A percentile compares a stretch with the other conserved stretches of the same genome.
phyloP scores from a whole-genome alignment of 2,797 vertebrate genomes.

The Tapirus indicus region DNA sequence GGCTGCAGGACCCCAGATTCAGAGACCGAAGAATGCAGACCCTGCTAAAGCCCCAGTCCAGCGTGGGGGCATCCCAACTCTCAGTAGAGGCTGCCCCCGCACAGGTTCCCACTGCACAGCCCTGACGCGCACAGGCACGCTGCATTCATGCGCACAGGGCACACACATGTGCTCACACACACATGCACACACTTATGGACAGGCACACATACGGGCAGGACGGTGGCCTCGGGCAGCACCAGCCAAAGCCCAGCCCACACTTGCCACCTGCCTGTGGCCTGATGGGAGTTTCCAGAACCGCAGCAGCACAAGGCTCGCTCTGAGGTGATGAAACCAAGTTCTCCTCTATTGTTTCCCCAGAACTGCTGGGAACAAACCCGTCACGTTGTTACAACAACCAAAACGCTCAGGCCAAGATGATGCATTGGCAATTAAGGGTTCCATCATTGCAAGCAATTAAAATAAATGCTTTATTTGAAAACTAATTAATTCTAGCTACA shows the following conservation, averaged over 20 bases:
- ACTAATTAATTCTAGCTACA: constrained; percentile 91
- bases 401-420: constrained; percentile 84
- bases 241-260: constrained; percentile 34
- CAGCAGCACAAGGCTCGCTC: constrained; percentile 51
- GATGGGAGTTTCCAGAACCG: constrained; percentile 73
- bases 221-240: not conserved
- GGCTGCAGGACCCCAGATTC: not conserved
- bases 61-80: not conserved
- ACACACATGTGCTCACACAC: not conserved
- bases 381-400: constrained; percentile 87
- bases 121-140: constrained; percentile 82
- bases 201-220: no score
- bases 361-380: constrained; percentile 82
- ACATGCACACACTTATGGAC: not conserved
- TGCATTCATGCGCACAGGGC: constrained; percentile 59
- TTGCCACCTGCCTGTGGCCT: constrained; percentile 68
- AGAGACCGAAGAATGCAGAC: not conserved
- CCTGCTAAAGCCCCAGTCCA: constrained; percentile 65
- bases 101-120: not conserved
- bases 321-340: constrained; percentile 74
- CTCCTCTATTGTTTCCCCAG: constrained; percentile 70
- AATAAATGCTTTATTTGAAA: constrained; percentile 89
- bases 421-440: constrained; percentile 88
- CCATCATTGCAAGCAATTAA: constrained; percentile 90
- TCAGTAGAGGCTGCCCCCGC: constrained; percentile 87